Evolutionary conservation across 2,888 invertebrate genomes (phyloP), one percentile per base, ranked within the genome.

Genomic region (Drosophila picticornis): DNA sequence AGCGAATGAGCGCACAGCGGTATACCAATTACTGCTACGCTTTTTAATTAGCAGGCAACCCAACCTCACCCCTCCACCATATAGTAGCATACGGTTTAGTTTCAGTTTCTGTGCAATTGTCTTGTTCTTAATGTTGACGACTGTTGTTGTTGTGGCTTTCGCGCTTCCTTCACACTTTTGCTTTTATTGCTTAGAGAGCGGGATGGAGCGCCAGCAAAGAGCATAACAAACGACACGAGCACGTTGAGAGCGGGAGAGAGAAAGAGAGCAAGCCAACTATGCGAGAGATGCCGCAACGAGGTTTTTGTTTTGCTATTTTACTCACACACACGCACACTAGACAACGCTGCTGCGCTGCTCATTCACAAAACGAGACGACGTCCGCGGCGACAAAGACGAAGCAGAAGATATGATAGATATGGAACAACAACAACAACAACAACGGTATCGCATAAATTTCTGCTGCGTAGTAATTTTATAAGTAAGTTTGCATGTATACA

Each of bases 381-480:
- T 72, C 63, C 67, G 40, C 65, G 66, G 56, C 72, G 64, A 72
- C 68, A 75, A 77, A 84, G 72, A 58, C 77, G 83, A 77, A 73
- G 77, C 80, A 80, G 68, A 78, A 86, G 86, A 90, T 86, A 86
- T 86, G 86, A 90, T 86, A 90, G 88, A 90, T 86, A 86, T 86
- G 86, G 80, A 85, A 85, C 88, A 84, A 77, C 82, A 83, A 73
- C 64, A 68, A 64, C 71, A 76, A 72, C 66, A 73, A 67, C 72
- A 77, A 81, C 74, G 83, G 84, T 81, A 78, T 75, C 77, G 87
- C 87, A 87, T 87, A 87, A 87, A 87, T 87, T 90, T 90, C 90
- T 87, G 87, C 87, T 87, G 87, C 87, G 87, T 87, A 87, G 87
- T 87, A 87, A 86, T 90, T 90, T 86, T 80, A 78, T 72, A 55